Conservation (phyloP, 2,888 invertebrate species). For the Pristionchus fissidentatus region DNA sequence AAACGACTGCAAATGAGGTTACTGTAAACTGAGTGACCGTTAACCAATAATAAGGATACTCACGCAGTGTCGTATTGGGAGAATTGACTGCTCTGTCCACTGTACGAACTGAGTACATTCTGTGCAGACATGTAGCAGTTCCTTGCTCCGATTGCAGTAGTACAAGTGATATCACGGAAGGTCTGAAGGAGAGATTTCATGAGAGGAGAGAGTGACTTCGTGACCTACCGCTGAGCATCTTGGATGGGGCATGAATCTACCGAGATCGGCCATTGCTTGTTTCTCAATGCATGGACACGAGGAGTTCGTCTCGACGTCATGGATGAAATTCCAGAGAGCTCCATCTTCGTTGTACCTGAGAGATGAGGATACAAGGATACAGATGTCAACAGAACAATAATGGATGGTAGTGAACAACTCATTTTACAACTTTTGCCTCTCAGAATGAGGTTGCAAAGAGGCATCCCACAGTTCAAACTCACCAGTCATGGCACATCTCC, state of each 20-base stretch:
- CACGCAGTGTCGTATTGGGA: slow-evolving; percentile 54
- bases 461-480: too few species aligned
- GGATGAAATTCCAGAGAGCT: slow-evolving; percentile 73
- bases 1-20: slow-evolving; percentile 63
- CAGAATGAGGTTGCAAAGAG: too few species aligned
- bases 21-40: background rate
- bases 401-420: background rate
- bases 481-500: slow-evolving; percentile 75
- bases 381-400: background rate
- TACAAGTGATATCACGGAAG: slow-evolving; percentile 80
- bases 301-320: slow-evolving; percentile 74
- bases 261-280: slow-evolving; percentile 92
- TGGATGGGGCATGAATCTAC: slow-evolving; percentile 86
- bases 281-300: slow-evolving; percentile 87
- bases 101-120: slow-evolving; percentile 70
- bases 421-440: background rate
- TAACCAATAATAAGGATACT: slow-evolving; percentile 42
- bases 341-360: slow-evolving; percentile 68
- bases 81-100: slow-evolving; percentile 62
- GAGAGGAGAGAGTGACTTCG: background rate
- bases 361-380: background rate
- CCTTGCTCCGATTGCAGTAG: slow-evolving; percentile 88
- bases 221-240: slow-evolving; percentile 68
- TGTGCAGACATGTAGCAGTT: slow-evolving; percentile 82
- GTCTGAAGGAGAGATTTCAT: slow-evolving; percentile 49